Evolutionary conservation across 2,797 vertebrate genomes (phyloP).

Genomic region (Carapus acus): DNA sequence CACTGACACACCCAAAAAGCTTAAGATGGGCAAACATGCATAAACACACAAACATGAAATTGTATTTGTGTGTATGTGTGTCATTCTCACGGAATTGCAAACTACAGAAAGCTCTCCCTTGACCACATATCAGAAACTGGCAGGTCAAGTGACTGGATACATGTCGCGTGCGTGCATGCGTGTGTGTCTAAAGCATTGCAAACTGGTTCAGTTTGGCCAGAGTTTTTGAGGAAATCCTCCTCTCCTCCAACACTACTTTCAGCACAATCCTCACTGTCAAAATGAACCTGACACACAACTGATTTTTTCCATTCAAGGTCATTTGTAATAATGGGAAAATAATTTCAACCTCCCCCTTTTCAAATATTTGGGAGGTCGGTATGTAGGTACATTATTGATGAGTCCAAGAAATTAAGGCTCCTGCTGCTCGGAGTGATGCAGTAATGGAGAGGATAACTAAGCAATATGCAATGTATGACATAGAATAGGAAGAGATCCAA

Average conservation of each 20-base stretch:
- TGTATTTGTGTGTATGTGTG: neutral
- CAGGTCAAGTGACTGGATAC: slow-evolving; percentile 11
- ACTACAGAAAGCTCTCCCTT: slow-evolving; percentile 24
- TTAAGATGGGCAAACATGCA: neutral
- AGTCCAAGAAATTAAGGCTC: no score
- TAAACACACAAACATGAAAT: neutral
- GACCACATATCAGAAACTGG: slow-evolving; percentile 47
- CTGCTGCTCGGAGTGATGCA: no score
- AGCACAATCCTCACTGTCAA: slow-evolving; percentile 9
- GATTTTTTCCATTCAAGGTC: neutral
- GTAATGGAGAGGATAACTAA: no score
- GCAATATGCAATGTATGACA: no score
- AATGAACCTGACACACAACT: slow-evolving; percentile 3
- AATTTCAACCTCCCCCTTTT: slow-evolving; percentile 27
- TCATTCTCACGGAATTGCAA: slow-evolving; percentile 36
- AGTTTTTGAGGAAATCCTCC: slow-evolving; percentile 21
- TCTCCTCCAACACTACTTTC: slow-evolving; percentile 12
- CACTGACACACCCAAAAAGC: neutral
- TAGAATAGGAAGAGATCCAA: no score
- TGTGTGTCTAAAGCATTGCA: slow-evolving; percentile 14
- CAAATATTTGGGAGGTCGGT: no score
- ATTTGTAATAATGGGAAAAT: slow-evolving; percentile 19
- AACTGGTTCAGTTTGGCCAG: slow-evolving; percentile 17
- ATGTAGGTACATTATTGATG: no score
- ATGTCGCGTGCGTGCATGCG: neutral